phyloP scores from a whole-genome alignment of 2,113 vertebrate genomes.

The Gymnorhina tibicen region DNA sequence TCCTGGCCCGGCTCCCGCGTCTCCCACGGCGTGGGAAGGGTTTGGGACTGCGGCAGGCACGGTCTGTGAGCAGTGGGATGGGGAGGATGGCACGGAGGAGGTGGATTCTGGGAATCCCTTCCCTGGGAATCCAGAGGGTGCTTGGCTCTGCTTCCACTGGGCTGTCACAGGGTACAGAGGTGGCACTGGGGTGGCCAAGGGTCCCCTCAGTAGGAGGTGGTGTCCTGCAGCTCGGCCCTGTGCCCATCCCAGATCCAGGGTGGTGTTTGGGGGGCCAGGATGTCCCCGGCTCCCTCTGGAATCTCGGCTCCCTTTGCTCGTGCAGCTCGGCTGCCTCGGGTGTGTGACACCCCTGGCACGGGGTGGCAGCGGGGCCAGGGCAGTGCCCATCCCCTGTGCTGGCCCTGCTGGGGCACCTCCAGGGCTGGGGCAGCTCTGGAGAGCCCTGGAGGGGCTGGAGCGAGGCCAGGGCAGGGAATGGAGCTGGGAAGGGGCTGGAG shows the following conservation, averaged over 20 bases:
- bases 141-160: background rate
- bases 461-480: background rate
- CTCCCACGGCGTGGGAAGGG: background rate
- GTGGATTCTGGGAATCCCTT: background rate
- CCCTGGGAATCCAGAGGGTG: background rate
- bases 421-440: background rate
- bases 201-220: background rate
- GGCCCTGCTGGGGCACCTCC: background rate
- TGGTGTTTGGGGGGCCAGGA: rapidly evolving
- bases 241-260: rapidly evolving
- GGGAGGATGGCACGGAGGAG: background rate
- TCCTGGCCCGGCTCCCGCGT: background rate
- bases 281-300: background rate
- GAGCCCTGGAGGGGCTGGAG: background rate
- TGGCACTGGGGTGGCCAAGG: background rate
- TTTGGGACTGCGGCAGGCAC: rapidly evolving
- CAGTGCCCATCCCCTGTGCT: background rate
- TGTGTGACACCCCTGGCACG: background rate
- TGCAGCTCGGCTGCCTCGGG: background rate
- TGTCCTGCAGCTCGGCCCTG: background rate
- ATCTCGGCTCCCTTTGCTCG: background rate
- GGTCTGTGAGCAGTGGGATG: background rate
- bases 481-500: background rate
- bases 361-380: background rate
- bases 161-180: background rate